Base-by-base conservation (phyloP, 2,797 vertebrate genomes). In the Rhabdomys pumilio region DNA sequence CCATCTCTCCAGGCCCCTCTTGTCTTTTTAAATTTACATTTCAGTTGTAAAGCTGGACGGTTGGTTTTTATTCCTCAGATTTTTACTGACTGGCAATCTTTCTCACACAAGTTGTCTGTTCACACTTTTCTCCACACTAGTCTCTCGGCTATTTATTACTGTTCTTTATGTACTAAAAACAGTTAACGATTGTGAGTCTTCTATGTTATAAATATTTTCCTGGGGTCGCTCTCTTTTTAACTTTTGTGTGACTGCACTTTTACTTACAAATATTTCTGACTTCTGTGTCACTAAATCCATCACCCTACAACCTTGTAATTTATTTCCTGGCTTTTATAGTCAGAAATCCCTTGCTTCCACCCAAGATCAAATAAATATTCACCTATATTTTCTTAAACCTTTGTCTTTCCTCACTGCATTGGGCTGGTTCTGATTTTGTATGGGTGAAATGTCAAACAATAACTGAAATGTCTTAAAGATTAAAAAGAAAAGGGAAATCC, bases 391-490 rank as follows among this genome's bases (percentile, higher is more conserved):
- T 93, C 88, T 94, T 81, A 84, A 94, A 91, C 14, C 92, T 80
- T 95, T 92, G 13, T 89, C 72, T 95, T 90, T 94, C 59, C 63
- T 72, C 29, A 81, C 55, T 77, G 89, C 17, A 55, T 41, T 47
- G 3, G 73, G 57, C 81, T 75, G 73, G 61, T 73, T 91, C 55
- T 82, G 89, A 85, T 75, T 90, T 91, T 87, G 34, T 83, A 69
- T 61, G 67, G 82, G 73, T 96, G 83, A 96, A 96, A 96, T 80
- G 73, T 96, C 95, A 90, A 97, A 97, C 44, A 88, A 91, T 82
- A 97, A 90, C 38, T 92, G 86, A 96, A 95, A 96, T 91, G 93
- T 79, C 93, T 81, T 94, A 83, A 93, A 95, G 80, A 73, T 88
- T 89, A 57, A 79, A 89, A 92, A 89, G 75, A 61, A 89, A 93